Evolutionary conservation across 2,113 vertebrate genomes (phyloP), one percentile per base, ranked within the genome.

Genomic region (Tupaia tana): DNA sequence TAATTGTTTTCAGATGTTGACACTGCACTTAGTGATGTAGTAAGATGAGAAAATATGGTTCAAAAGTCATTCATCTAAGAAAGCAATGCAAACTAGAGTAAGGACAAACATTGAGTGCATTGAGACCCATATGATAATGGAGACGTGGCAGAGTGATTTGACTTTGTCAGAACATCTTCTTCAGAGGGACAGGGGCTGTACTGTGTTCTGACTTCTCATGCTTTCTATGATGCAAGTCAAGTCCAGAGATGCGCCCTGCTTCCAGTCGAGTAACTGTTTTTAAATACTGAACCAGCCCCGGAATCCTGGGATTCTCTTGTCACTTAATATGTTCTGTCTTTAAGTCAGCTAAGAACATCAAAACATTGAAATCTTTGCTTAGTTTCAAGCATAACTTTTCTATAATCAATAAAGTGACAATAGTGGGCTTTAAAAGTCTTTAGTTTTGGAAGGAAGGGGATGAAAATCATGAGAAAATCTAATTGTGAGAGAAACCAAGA

Each of bases 1-100:
- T 94, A 96, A 96, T 95, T 87, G 70, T 95, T 94, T 93, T 93
- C 88, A 95, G 94, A 97, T 96, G 92, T 90, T 82, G 85, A 82
- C 25, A 64, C 93, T 94, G 78, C 27, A 74, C 79, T 93, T 75
- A 73, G 22, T 7, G 27, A 70, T 90, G 95, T 69, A 74, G 61
- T 94, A 71, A 77, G 83, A 69, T 73, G 89, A 77, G 66, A 73
- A 96, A 95, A 89, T 80, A 27, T 10, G 7, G 59, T 69, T 94
- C n/a, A 59, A 88, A 77, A 82, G 75, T 85, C 78, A 92, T 64
- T 84, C 71, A 78, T 89, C 81, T 93, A 25, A 86, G 43, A 93
- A 91, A 18, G n/a, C 52, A 81, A 18, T 73, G 56, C 58, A 84
- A 78, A 83, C 29, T 83, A 61, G 2, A 58, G 64, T 66, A 20